Base-by-base conservation (phyloP, 2,888 invertebrate genomes). In the Ophion ellenae region DNA sequence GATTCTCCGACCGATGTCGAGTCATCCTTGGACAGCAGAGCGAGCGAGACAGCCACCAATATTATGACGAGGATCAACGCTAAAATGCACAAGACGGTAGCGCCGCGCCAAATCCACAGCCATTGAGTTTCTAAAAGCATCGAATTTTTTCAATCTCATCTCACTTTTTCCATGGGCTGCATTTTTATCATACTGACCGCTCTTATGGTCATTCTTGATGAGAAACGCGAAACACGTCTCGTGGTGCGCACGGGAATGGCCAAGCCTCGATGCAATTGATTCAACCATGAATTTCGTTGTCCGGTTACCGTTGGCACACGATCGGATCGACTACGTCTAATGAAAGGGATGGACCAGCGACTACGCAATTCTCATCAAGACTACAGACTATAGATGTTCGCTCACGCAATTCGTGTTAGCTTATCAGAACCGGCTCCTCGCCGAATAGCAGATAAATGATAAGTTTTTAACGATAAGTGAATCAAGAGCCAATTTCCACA, bases 61-160 rank as follows among this genome's bases (percentile, higher is more conserved):
- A 86, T 63, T 45, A 87, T 87, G 24, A 91, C 83, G 4, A 91
- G 61, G 73, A 90, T 83, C 84, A 92, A 83, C 14, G 90, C 89
- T 73, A 90, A 9, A 32, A 89, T 66, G 83, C 90, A 90, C 20
- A 90, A 63, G 45, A 90, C 83, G 3, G 90, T 87, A 2, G 88
- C 89, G 57, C 90, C 90, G 80, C 88, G 90, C 91, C 90, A 91
- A 9, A 90, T 90, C 90, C 90, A 89, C 24, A 90, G 78, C 90
- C 90, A 92, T 73, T 90, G 87, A 74, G 81, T 86, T 75, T 90
- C 92, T 92, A 84, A 45, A 90, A 91, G 28, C 24, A 78, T 36
- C 47, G 17, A 75, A 45, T 71, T 61, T 20, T 45, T 5, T 28
- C 11, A 45, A 40, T 61, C 0, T 45, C 40, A 2, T 57, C 28